phyloP scores from a whole-genome alignment of 1,140 invertebrate genomes.

The Araneus ventricosus region DNA sequence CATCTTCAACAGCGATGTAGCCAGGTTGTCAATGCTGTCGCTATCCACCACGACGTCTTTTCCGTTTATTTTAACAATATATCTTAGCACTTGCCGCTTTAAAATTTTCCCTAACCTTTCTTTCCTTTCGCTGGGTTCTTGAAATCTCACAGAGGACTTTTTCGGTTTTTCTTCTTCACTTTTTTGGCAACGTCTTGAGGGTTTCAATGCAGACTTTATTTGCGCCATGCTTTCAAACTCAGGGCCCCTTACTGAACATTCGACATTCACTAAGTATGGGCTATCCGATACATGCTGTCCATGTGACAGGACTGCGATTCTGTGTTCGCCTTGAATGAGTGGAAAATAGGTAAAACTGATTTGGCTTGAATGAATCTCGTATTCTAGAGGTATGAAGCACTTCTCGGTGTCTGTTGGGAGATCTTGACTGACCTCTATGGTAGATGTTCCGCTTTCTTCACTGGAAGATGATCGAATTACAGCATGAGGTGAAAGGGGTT shows the following conservation, averaged over 20 bases:
- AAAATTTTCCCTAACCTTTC: slow-evolving; percentile 55
- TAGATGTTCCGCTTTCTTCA: neutral
- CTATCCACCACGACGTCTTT: slow-evolving; percentile 65
- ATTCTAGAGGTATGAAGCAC: slow-evolving; percentile 75
- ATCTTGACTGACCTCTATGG: neutral
- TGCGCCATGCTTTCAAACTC: neutral
- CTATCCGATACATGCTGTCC: slow-evolving; percentile 76
- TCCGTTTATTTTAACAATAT: slow-evolving; percentile 66
- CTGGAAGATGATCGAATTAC: slow-evolving; percentile 3
- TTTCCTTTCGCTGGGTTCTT: slow-evolving; percentile 5
- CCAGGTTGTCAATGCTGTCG: slow-evolving; percentile 2
- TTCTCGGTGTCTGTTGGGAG: neutral
- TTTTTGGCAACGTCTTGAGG: neutral
- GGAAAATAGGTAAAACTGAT: slow-evolving; percentile 76
- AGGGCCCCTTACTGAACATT: slow-evolving; percentile 25
- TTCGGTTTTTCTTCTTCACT: neutral
- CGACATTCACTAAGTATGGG: slow-evolving; percentile 76
- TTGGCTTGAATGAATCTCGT: slow-evolving; percentile 73
- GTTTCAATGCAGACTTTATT: neutral
- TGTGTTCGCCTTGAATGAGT: slow-evolving; percentile 67
- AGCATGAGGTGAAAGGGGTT: neutral
- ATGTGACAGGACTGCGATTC: slow-evolving; percentile 74
- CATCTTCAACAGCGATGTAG: slow-evolving; percentile 59
- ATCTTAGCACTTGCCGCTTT: slow-evolving; percentile 59
- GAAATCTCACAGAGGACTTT: neutral